phyloP scores from a whole-genome alignment of 53 echinoderm and acorn worm species.

The Luidia sarsii region DNA sequence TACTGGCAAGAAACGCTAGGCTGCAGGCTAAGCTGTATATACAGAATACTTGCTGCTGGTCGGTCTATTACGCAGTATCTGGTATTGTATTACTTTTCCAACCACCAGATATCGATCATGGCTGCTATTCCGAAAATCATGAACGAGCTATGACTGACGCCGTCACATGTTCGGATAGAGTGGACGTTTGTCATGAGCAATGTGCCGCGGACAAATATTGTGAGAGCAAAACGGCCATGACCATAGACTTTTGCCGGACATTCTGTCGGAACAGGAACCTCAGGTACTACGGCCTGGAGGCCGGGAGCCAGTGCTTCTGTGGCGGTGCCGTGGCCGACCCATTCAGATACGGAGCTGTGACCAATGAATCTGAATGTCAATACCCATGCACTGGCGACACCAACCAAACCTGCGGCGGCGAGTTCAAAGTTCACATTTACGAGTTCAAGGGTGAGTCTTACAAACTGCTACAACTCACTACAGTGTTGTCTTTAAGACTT shows the following conservation, averaged over 20 bases:
- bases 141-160: conserved; percentile 56
- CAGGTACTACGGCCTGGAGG: conserved; percentile 59
- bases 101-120: conserved; percentile 42
- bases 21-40: too few relatives aligned
- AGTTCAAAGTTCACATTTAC: conserved; percentile 35
- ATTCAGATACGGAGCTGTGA: background rate
- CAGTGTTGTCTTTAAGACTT: too few relatives aligned
- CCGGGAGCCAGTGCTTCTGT: conserved; percentile 69
- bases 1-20: too few relatives aligned
- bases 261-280: conserved; percentile 64
- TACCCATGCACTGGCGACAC: conserved; percentile 24
- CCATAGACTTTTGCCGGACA: conserved; percentile 51
- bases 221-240: conserved; percentile 51
- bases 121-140: conserved; percentile 63
- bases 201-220: conserved; percentile 48
- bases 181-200: conserved; percentile 1
- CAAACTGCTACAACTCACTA: too few relatives aligned
- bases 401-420: conserved; percentile 43
- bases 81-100: background rate
- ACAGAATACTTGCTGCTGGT: too few relatives aligned
- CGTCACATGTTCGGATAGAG: conserved; percentile 32
- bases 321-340: conserved; percentile 52
- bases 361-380: background rate
- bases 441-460: conserved; percentile 30
- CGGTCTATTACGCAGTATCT: too few relatives aligned